phyloP scores from a whole-genome alignment of 2,888 invertebrate genomes.

The Creontiades dilutus region DNA sequence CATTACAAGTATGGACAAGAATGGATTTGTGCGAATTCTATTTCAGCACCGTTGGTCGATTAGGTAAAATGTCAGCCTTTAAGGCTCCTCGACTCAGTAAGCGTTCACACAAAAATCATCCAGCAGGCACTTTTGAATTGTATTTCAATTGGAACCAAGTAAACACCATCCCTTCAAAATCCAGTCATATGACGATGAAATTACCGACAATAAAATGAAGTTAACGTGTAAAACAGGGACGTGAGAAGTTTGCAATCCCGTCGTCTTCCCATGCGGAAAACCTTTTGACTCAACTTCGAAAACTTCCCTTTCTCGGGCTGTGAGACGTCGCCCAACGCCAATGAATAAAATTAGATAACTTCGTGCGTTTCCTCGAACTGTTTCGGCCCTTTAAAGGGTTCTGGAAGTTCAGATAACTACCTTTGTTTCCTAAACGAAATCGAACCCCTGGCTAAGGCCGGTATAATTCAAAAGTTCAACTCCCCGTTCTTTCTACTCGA shows the following conservation, averaged over 20 bases:
- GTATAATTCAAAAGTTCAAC: conserved; percentile 24
- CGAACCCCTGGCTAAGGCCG: not conserved
- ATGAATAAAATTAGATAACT: conserved; percentile 42
- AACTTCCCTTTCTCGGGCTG: not conserved
- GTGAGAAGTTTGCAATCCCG: conserved; percentile 1
- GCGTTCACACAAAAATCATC: too few species aligned
- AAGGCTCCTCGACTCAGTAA: too few species aligned
- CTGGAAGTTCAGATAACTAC: not conserved
- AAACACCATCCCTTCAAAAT: not conserved
- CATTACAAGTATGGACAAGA: too few species aligned
- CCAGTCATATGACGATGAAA: not conserved
- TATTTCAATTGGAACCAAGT: not conserved
- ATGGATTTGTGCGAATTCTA: too few species aligned
- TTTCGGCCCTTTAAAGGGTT: conserved; percentile 33
- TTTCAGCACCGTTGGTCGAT: too few species aligned
- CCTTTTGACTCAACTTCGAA: conserved; percentile 20
- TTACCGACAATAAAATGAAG: conserved; percentile 9
- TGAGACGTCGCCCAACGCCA: not conserved
- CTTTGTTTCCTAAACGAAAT: conserved; percentile 35
- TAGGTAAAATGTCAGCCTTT: too few species aligned
- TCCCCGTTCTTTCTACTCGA: not conserved
- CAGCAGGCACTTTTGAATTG: too few species aligned
- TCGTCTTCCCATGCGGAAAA: not conserved
- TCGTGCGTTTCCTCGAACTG: conserved; percentile 29
- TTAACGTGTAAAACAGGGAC: conserved; percentile 10